Conservation (phyloP, 2,888 invertebrate species). For the Drosophila robusta region DNA sequence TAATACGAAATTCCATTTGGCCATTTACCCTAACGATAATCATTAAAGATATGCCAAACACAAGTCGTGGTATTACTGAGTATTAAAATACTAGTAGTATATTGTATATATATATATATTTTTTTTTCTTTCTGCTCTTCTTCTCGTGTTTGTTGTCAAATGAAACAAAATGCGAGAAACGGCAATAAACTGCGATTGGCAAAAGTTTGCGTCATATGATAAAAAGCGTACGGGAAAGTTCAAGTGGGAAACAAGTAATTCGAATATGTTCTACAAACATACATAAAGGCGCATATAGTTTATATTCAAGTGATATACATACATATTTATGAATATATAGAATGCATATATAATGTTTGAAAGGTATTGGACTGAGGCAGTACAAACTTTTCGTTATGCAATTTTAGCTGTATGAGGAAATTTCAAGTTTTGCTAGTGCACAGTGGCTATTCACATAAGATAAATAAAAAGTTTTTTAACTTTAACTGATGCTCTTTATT, state of each 20-base stretch:
- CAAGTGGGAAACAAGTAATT: slow-evolving; percentile 7
- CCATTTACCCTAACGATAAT: slow-evolving; percentile 51
- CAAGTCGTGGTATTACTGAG: slow-evolving; percentile 20
- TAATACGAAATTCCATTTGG: slow-evolving; percentile 58
- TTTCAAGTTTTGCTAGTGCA: slow-evolving; percentile 7
- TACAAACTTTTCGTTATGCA: slow-evolving; percentile 21
- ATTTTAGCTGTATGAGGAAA: slow-evolving; percentile 3
- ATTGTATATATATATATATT: neutral
- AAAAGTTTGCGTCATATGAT: slow-evolving; percentile 26
- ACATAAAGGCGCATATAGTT: neutral
- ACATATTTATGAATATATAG: neutral
- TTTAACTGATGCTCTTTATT: neutral
- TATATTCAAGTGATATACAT: neutral
- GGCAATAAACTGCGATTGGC: slow-evolving; percentile 43
- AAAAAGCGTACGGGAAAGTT: slow-evolving; percentile 28
- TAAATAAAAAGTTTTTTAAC: slow-evolving; percentile 10
- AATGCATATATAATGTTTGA: neutral
- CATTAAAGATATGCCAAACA: slow-evolving; percentile 64
- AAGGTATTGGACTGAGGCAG: neutral
- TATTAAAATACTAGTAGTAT: slow-evolving; percentile 5
- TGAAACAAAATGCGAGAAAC: slow-evolving; percentile 12
- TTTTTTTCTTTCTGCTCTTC: too few species aligned
- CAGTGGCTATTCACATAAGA: slow-evolving; percentile 10
- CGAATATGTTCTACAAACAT: slow-evolving; percentile 1
- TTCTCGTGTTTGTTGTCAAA: slow-evolving; percentile 11